These are phyloP conservation scores for Epinotia nisella DNA, from an alignment of 2,888 invertebrate genomes.

Conservation along the genomic window DNA sequence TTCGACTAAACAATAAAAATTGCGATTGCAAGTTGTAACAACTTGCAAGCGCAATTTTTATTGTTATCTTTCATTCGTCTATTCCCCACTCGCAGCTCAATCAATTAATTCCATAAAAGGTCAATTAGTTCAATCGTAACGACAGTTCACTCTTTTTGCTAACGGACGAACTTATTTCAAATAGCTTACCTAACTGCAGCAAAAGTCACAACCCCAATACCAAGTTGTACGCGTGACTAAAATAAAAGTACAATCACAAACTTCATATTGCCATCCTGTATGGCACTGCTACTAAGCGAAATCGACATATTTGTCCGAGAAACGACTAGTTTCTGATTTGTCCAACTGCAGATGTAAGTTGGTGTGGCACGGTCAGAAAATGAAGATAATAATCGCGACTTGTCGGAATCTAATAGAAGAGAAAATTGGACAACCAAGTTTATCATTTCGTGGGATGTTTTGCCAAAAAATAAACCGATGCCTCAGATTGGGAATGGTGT, in stretches of 20 bases:
- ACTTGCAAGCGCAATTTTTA: neutral
- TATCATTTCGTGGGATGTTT: constrained; percentile 37
- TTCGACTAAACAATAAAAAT: too few relatives aligned
- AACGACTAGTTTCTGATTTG: constrained; percentile 13
- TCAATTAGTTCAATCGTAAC: constrained; percentile 1
- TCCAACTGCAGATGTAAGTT: constrained; percentile 30
- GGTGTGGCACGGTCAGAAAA: constrained; percentile 40
- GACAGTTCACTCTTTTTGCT: constrained; percentile 26
- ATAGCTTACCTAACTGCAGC: constrained; percentile 37
- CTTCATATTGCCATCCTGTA: constrained; percentile 27
- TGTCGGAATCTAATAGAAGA: constrained; percentile 45
- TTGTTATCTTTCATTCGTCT: neutral
- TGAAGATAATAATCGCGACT: constrained; percentile 44
- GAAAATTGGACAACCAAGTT: constrained; percentile 44
- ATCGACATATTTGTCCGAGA: constrained; percentile 17
- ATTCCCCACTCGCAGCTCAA: too few relatives aligned
- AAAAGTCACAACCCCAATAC: constrained; percentile 43
- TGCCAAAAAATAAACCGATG: constrained; percentile 34
- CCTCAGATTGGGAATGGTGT: neutral
- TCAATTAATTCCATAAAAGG: neutral
- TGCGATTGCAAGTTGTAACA: too few relatives aligned
- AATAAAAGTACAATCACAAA: constrained; percentile 43
- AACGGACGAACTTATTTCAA: constrained; percentile 44
- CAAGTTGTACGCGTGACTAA: constrained; percentile 43
- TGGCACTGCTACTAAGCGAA: neutral